Conservation (phyloP, 2,113 vertebrate species). For the Proterorhinus semilunaris region DNA sequence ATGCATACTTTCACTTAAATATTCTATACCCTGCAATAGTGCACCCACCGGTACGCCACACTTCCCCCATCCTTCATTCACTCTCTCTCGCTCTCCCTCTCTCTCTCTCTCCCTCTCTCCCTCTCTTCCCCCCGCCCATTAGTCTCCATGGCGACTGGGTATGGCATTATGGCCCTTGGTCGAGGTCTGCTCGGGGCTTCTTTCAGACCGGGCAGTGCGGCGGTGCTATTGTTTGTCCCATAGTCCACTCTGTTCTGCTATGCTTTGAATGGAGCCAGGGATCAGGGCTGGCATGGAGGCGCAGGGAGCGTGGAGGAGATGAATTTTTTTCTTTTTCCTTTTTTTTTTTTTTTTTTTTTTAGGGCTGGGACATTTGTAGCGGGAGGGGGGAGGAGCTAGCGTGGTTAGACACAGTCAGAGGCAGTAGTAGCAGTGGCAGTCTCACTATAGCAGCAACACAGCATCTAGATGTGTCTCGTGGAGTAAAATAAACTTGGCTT, state of each 20-base stretch:
- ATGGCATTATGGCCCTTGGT: slow-evolving; percentile 83
- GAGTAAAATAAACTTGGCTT: slow-evolving; percentile 31
- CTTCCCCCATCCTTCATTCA: slow-evolving; percentile 73
- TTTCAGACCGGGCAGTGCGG: slow-evolving; percentile 78
- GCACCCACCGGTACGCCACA: slow-evolving; percentile 68
- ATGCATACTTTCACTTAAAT: neutral
- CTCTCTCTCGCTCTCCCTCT: slow-evolving; percentile 50
- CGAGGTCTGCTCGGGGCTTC: slow-evolving; percentile 82
- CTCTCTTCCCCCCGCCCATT: slow-evolving; percentile 70
- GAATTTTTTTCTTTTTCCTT: neutral
- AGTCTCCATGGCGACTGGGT: slow-evolving; percentile 89
- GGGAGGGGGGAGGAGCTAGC: slow-evolving; percentile 44
- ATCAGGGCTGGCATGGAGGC: slow-evolving; percentile 40
- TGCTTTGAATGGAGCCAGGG: slow-evolving; percentile 65
- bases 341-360: neutral
- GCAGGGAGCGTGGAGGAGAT: slow-evolving; percentile 18
- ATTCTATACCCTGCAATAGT: slow-evolving; percentile 32
- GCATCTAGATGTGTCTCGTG: slow-evolving; percentile 38
- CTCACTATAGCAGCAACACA: slow-evolving; percentile 24
- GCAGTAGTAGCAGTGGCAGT: slow-evolving; percentile 53
- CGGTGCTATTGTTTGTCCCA: slow-evolving; percentile 72
- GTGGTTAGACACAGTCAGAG: slow-evolving; percentile 49
- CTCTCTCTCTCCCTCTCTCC: slow-evolving; percentile 39
- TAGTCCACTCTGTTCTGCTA: slow-evolving; percentile 12
- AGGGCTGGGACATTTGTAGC: slow-evolving; percentile 13